Evolutionary conservation across 2,888 invertebrate species (phyloP).

Genomic region (Heliothis peltigera): DNA sequence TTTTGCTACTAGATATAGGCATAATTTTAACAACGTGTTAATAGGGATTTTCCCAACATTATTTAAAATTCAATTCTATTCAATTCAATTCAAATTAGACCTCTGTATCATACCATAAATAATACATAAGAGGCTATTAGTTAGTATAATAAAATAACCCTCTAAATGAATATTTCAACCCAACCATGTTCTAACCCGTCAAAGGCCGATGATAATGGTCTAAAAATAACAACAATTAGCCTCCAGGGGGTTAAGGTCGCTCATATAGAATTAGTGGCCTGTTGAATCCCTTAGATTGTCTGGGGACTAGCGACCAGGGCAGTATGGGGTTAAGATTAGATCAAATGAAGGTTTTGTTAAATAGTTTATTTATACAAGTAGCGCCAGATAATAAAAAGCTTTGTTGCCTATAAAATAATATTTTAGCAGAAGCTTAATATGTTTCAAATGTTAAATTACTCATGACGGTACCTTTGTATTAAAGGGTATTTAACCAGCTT

Average conservation of each 20-base stretch:
- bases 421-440: too few species aligned
- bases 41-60: too few species aligned
- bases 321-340: conserved; percentile 4
- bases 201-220: conserved; percentile 17
- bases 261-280: conserved; percentile 32
- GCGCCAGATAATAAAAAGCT: too few species aligned
- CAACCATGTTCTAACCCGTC: conserved; percentile 24
- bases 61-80: too few species aligned
- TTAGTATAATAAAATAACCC: conserved; percentile 8
- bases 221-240: conserved; percentile 53
- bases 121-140: neutral
- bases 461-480: too few species aligned
- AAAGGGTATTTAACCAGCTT: too few species aligned
- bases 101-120: neutral
- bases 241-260: conserved; percentile 41
- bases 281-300: conserved; percentile 30
- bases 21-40: too few species aligned
- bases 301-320: conserved; percentile 5
- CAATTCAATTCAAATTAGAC: neutral
- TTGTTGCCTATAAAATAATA: too few species aligned
- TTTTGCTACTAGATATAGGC: too few species aligned
- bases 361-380: neutral
- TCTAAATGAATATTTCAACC: conserved; percentile 37
- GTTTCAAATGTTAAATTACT: too few species aligned
- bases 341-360: conserved; percentile 7